Base-by-base conservation (phyloP, 2,888 invertebrate genomes). In the Lampropteryx suffumata region DNA sequence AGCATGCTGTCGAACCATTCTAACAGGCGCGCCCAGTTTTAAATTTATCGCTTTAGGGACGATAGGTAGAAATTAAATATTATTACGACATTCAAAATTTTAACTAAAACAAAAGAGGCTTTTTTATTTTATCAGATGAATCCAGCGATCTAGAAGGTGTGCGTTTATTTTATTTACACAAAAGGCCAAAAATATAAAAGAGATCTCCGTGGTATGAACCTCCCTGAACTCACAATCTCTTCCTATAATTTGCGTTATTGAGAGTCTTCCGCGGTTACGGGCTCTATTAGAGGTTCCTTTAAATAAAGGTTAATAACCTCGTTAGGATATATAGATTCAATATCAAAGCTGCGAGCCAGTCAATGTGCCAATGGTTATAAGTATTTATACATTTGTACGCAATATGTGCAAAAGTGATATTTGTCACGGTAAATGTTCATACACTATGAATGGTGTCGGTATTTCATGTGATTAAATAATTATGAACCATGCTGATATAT, bases 141-240 rank as follows among this genome's bases (percentile, higher is more conserved):
- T n/a, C n/a, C n/a, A n/a, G n/a, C n/a, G n/a, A n/a, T n/a, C n/a
- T n/a, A 17, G 17, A 17, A 17, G 17, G 17, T 17, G n/a, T n/a
- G n/a, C n/a, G n/a, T n/a, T 24, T 24, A 21, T 30, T 27, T 13
- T 34, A 30, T 27, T 13, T 34, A 30, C 28, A 37, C 27, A 32
- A 50, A 60, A 53, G 46, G 50, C 39, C 45, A 36, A 58, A 52
- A 49, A 56, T 55, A 48, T 53, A 56, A 47, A 41, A 30, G 24
- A 55, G 50, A 55, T 45, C 27, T 48, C 49, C 41, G 11, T 14
- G 4, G 40, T 47, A 59, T 65, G 64, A 71, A 76, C 77, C 61
- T 67, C 74, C 76, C 65, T 80, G 82, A 81, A 77, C 77, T 71
- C 67, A 69, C 79, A 76, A 72, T 80, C 77, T 73, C 82, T 82